Evolutionary conservation across 2,888 invertebrate species (phyloP).

Genomic region (Neria commutata): DNA sequence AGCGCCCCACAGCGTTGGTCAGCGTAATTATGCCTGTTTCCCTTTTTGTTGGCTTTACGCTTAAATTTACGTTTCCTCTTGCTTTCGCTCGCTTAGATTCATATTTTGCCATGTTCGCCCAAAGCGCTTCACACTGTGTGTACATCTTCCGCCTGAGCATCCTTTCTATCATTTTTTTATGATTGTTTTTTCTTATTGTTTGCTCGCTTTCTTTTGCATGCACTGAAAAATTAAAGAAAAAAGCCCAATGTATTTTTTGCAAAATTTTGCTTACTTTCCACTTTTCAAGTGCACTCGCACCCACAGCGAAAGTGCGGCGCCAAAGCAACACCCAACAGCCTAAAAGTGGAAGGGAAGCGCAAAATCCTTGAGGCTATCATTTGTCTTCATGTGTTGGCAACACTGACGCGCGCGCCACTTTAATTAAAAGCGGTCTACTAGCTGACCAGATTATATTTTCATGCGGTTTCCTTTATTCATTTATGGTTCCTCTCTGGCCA

Average conservation of each 20-base stretch:
- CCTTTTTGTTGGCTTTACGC: not conserved
- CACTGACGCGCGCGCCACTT: slow-evolving; percentile 17
- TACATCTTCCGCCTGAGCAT: too few relatives aligned
- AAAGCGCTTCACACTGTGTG: not conserved
- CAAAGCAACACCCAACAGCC: not conserved
- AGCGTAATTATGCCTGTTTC: not conserved
- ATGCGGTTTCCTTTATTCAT: not conserved
- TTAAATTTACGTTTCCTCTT: not conserved
- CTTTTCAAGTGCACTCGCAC: too few relatives aligned
- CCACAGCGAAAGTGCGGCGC: not conserved
- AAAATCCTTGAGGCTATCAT: slow-evolving; percentile 6
- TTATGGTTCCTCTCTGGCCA: not conserved
- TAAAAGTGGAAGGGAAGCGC: not conserved
- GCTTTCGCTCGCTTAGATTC: not conserved
- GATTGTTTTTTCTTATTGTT: not conserved
- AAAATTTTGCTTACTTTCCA: too few relatives aligned
- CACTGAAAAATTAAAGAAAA: too few relatives aligned
- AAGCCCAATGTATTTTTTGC: not conserved
- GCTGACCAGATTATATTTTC: slow-evolving; percentile 14
- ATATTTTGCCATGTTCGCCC: not conserved
- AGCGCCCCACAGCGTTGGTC: not conserved
- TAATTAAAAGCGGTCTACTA: slow-evolving; percentile 22
- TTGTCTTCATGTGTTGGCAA: slow-evolving; percentile 14
- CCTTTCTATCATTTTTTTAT: too few relatives aligned
- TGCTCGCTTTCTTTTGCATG: not conserved